Base-by-base conservation (phyloP, 1,140 invertebrate species). In the Zaprionus nigranus region DNA sequence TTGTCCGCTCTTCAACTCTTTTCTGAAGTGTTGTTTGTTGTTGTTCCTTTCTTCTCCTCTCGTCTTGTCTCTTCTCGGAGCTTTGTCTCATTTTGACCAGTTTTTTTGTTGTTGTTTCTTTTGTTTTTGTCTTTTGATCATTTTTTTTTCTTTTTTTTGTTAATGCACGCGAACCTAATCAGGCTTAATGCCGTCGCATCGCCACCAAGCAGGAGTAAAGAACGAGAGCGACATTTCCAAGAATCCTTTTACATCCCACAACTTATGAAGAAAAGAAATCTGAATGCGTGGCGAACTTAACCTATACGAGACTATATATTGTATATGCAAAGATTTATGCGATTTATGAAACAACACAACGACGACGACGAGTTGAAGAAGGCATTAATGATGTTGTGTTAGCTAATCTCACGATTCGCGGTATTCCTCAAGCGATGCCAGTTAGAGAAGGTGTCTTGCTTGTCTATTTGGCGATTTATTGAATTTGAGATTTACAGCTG, bases 171-270 rank as follows among this genome's bases (percentile, higher is more conserved):
- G 38, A 60, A 79, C 78, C 81, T 87, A 87, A 87, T 87, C 84
- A 81, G 84, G 85, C 84, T 87, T 87, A 87, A 87, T 84, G 85
- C 84, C 84, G 75, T n/a, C 38, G 62, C 56, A 36, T 60, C 49
- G 58, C 59, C 30, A 22, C 9, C 1, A 12, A 53, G 7, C 40
- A 43, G n/a, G 24, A 28, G 5, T 1, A 2, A 17, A 46, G 28
- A 51, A 13, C 20, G 49, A 24, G 17, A 17, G 53, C 20, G 5
- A 49, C 57, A 30, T 9, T 74, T 75, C 72, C 72, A 62, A 11
- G 72, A 75, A 75, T 69, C 61, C 56, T 49, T 76, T 76, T 65
- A 56, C 62, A 56, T 36, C 49, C 49, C 28, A 30, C 34, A 51
- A 53, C 61, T 64, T 68, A 76, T 76, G 74, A 62, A 61, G 63